Conservation (phyloP, 2,888 invertebrate genomes). For the Scaeva pyrastri region DNA sequence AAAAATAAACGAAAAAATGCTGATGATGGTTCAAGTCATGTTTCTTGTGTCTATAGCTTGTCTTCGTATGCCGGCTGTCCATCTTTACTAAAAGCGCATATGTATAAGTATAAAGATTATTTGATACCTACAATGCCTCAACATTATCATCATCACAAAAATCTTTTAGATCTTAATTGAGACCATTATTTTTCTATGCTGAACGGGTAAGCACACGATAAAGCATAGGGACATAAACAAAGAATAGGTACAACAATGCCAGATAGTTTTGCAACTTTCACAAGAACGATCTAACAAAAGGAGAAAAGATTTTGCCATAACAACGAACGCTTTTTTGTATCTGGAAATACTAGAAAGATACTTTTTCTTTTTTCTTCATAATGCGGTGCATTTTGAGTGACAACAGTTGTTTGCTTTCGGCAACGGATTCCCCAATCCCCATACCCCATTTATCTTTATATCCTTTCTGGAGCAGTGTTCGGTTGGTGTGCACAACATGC, state of each 20-base stretch:
- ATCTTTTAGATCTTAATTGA: conserved; percentile 71
- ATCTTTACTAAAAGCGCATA: conserved; percentile 50
- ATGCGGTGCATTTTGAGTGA: conserved; percentile 51
- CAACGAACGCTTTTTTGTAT: conserved; percentile 26
- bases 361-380: background rate
- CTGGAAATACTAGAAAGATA: background rate
- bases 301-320: conserved; percentile 23
- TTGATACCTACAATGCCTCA: conserved; percentile 32
- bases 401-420: conserved; percentile 59
- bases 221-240: conserved; percentile 2
- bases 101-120: conserved; percentile 27
- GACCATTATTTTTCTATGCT: conserved; percentile 50
- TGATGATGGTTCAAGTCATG: conserved; percentile 54
- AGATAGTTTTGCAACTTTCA: conserved; percentile 58
- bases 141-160: conserved; percentile 44
- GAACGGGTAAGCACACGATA: conserved; percentile 27
- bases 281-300: conserved; percentile 4
- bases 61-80: conserved; percentile 22
- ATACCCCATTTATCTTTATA: too few relatives aligned
- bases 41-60: background rate
- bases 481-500: conserved; percentile 22
- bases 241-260: conserved; percentile 52
- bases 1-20: conserved; percentile 37
- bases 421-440: conserved; percentile 25
- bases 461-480: background rate